Percentiles rank a stretch among this genome's conserved stretches.
These are phyloP conservation scores for Polia nebulosa DNA, from an alignment of 2,888 invertebrate species.

Conservation along the genomic window DNA sequence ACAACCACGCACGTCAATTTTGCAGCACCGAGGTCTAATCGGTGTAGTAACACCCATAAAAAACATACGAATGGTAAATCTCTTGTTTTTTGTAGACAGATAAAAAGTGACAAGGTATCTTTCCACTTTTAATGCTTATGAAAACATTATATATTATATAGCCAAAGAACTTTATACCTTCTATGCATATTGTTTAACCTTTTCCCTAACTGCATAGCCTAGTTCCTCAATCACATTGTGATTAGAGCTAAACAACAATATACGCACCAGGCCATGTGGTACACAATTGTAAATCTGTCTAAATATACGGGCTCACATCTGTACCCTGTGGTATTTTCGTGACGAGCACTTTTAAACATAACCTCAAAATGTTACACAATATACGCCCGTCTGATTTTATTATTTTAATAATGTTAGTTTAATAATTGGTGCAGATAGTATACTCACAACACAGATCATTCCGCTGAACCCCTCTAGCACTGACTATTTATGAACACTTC, in stretches of 20 bases:
- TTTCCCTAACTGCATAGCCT: slow-evolving; percentile 3
- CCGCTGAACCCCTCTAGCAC: slow-evolving; percentile 84
- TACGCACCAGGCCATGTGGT: slow-evolving; percentile 70
- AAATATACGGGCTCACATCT: slow-evolving; percentile 64
- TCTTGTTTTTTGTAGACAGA: slow-evolving; percentile 31
- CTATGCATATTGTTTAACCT: not conserved
- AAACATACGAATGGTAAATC: slow-evolving; percentile 30
- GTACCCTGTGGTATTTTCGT: slow-evolving; percentile 70
- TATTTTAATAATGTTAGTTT: slow-evolving; percentile 67
- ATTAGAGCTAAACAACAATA: slow-evolving; percentile 53
- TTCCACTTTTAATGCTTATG: slow-evolving; percentile 23
- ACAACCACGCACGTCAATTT: slow-evolving; percentile 15
- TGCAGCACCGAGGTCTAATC: slow-evolving; percentile 12
- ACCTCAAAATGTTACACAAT: slow-evolving; percentile 84
- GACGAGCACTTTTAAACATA: slow-evolving; percentile 79
- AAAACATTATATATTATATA: slow-evolving; percentile 33
- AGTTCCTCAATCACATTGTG: slow-evolving; percentile 30
- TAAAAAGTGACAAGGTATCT: slow-evolving; percentile 32
- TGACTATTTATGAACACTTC: slow-evolving; percentile 88
- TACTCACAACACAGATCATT: slow-evolving; percentile 88
- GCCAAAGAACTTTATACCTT: slow-evolving; percentile 30
- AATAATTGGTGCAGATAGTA: slow-evolving; percentile 72
- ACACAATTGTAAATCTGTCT: slow-evolving; percentile 60
- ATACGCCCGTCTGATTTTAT: slow-evolving; percentile 60
- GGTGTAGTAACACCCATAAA: slow-evolving; percentile 9